Evolutionary conservation across 1,140 invertebrate genomes (phyloP).

Genomic region (Eupristina koningsbergeri): DNA sequence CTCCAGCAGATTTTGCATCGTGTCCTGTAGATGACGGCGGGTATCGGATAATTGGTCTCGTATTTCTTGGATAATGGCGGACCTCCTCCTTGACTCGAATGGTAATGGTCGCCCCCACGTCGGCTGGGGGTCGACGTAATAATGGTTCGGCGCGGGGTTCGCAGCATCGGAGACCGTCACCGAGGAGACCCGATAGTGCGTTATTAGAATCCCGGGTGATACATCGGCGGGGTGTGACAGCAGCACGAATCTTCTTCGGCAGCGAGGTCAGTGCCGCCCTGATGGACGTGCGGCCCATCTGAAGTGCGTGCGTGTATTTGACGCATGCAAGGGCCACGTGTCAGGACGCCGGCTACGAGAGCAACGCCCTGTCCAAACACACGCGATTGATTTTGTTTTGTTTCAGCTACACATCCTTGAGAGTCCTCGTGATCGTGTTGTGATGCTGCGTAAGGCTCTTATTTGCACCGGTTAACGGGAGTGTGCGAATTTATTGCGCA

Average conservation of each 20-base stretch:
- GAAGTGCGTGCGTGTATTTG: background rate
- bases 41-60: slow-evolving; percentile 37
- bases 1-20: background rate
- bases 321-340: background rate
- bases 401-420: background rate
- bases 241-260: background rate
- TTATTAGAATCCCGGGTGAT: slow-evolving; percentile 29
- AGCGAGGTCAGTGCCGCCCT: background rate
- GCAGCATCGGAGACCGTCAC: background rate
- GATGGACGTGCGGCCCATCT: too few relatives aligned
- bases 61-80: slow-evolving; percentile 16
- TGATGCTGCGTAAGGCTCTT: background rate
- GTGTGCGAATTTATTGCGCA: background rate
- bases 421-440: background rate
- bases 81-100: background rate
- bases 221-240: slow-evolving; percentile 18
- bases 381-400: slow-evolving; percentile 30
- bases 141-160: background rate
- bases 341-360: background rate
- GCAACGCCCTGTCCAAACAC: background rate
- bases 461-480: background rate
- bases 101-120: background rate
- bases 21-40: background rate
- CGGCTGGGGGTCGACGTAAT: background rate
- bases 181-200: background rate